Base-by-base conservation (phyloP, 2,888 invertebrate species). In the Nudaria mundana region DNA sequence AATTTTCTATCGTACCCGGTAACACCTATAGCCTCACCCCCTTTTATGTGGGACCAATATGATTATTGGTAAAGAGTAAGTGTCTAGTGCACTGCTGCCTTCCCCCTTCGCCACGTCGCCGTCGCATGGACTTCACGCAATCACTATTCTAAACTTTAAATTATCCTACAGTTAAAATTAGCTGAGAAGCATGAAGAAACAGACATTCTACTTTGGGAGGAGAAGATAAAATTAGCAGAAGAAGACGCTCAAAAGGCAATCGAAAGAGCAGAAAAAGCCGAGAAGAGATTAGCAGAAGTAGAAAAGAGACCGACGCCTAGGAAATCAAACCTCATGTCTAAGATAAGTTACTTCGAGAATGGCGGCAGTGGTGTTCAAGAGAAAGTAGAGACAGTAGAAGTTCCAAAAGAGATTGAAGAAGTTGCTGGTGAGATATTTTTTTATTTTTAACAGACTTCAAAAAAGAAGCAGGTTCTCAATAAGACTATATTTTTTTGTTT, bases 201-300 rank as follows among this genome's bases (percentile, higher is more conserved):
- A 0, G 92, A 93, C 63, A 89, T 92, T 8, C 91, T 94, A 14
- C 72, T 93, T 0, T 89, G 93, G 63, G 93, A 94, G 55, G 94
- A 94, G 70, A 92, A 93, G 58, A 84, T 94, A 22, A 91, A 89
- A 63, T 71, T 93, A 0, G 92, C 92, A 0, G 94, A 94, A 64
- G 91, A 92, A n/a, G 94, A 94, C 56, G 85, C 93, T 1, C 89
- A 90, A 51, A 89, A 89, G 50, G 92, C 92, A 0, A 46, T 89
- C 6, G 90, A 91, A 46, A 74, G 93, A 41, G 93, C 93, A 0
- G 92, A 93, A 61, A 81, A 22, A 7, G 83, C 85, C 0, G 86
- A 86, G 49, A 66, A 48, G 42, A 73, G 49, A 36, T 45, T 81
- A 1, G 51, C 46, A 3, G 71, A 69, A 30, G 4, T 49, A 1